Conservation (phyloP, 2,113 vertebrate species). For the Cavia aperea region DNA sequence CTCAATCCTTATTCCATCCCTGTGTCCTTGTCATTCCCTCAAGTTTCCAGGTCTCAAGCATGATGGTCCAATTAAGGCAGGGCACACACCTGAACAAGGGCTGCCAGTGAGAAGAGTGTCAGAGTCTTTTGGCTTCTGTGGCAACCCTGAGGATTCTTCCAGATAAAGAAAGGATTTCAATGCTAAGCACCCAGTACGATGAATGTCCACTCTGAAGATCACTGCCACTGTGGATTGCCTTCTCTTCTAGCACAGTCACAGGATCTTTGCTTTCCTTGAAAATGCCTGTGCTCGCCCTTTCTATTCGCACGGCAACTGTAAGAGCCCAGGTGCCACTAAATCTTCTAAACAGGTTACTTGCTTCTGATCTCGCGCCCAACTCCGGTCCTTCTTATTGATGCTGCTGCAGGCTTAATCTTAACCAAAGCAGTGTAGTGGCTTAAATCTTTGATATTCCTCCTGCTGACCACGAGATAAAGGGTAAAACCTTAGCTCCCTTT, state of each 20-base stretch:
- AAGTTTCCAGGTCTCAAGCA: neutral
- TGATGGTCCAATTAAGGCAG: neutral
- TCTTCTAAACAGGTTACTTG: neutral
- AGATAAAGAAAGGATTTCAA: neutral
- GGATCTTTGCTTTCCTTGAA: slow-evolving; percentile 1
- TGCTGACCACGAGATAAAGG: neutral
- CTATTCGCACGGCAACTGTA: slow-evolving; percentile 47
- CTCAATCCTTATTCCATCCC: neutral
- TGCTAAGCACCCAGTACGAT: neutral
- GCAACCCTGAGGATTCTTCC: neutral
- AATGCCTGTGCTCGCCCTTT: neutral
- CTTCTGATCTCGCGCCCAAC: neutral
- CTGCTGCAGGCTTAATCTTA: neutral
- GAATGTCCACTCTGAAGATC: neutral
- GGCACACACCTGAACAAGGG: neutral
- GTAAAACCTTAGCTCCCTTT: neutral
- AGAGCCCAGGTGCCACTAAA: neutral
- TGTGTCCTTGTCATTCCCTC: neutral
- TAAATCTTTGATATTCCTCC: neutral
- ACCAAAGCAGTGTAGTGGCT: neutral
- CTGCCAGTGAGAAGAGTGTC: neutral
- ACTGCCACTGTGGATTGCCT: neutral
- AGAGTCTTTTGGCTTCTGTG: neutral
- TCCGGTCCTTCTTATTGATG: neutral
- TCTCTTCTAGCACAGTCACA: neutral